Base-by-base conservation (phyloP, 2,797 vertebrate species). In the Acanthurus lineatus region DNA sequence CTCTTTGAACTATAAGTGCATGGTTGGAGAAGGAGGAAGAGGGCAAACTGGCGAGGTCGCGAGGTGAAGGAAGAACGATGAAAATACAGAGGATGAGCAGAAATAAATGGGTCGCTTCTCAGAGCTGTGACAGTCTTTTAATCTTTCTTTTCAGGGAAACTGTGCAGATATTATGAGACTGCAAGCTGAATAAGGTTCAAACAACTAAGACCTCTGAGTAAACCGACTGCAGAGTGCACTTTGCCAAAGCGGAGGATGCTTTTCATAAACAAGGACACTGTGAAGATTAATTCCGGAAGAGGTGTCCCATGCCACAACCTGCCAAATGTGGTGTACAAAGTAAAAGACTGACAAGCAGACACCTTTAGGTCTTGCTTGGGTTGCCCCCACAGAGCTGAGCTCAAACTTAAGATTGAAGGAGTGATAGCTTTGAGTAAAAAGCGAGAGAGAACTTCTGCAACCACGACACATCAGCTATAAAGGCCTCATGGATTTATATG, bases 1-100 rank as follows among this genome's bases (percentile, higher is more conserved):
- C 62, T 58, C 70, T 83, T 80, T 91, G 83, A 89, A 92, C 90
- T 87, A 62, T 91, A 88, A 93, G 93, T 89, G 86, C 83, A 71
- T 40, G 48, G 72, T 64, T 79, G 74, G 75, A 73, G 78, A 32
- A 15, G 40, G 68, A 81, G 48, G 63, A 73, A 56, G 69, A 85
- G 85, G 88, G 73, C 79, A 86, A 80, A 9, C 54, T 17, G 65
- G 35, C 45, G 77, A 38, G 88, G 91, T 90, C 76, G 19, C 4
- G 49, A 88, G 83, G 91, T 92, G 89, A 90, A 72, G 51, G 44
- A 67, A 65, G 60, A 86, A 44, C 57, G 20, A 8, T 19, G 10
- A 66, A 74, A 76, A 59, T 3, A 35, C 2, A 7, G 56, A 57
- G 53, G 47, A 47, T 38, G 57, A 81, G n/a, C 56, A 9, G 70